phyloP scores from a whole-genome alignment of 2,888 invertebrate species.

The Drosophila barbarae region DNA sequence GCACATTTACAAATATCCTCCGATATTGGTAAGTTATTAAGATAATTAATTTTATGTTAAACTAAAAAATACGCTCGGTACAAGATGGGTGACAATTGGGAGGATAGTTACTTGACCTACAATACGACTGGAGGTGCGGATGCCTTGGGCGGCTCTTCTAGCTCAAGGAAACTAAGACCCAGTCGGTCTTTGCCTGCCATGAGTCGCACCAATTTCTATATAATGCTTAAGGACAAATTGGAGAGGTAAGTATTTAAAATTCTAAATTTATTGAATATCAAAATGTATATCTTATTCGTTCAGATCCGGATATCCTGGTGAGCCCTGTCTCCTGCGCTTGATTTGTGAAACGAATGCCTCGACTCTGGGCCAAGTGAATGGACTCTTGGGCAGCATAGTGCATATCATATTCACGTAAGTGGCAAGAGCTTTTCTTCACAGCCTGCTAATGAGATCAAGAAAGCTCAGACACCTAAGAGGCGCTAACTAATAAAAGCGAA shows the following conservation, averaged over 20 bases:
- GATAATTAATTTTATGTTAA: neutral
- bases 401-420: conserved; percentile 25
- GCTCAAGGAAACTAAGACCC: conserved; percentile 7
- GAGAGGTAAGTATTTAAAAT: conserved; percentile 54
- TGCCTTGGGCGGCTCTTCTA: neutral
- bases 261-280: accelerated
- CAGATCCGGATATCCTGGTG: conserved; percentile 81
- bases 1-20: conserved; percentile 79
- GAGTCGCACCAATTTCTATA: conserved; percentile 71
- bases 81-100: conserved; percentile 62
- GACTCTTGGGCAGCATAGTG: conserved; percentile 26
- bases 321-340: conserved; percentile 83
- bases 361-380: conserved; percentile 22
- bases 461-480: neutral
- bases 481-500: conserved; percentile 21
- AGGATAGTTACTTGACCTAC: conserved; percentile 55
- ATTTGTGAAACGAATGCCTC: conserved; percentile 61
- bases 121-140: conserved; percentile 25
- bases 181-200: conserved; percentile 61
- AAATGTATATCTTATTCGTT: too few species aligned
- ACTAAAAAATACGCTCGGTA: too few species aligned
- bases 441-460: conserved; percentile 9
- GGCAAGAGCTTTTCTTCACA: conserved; percentile 5
- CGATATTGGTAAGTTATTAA: conserved; percentile 63
- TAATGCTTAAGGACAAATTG: conserved; percentile 73